phyloP scores from a whole-genome alignment of 2,113 vertebrate genomes.

The Leiothrix lutea region DNA sequence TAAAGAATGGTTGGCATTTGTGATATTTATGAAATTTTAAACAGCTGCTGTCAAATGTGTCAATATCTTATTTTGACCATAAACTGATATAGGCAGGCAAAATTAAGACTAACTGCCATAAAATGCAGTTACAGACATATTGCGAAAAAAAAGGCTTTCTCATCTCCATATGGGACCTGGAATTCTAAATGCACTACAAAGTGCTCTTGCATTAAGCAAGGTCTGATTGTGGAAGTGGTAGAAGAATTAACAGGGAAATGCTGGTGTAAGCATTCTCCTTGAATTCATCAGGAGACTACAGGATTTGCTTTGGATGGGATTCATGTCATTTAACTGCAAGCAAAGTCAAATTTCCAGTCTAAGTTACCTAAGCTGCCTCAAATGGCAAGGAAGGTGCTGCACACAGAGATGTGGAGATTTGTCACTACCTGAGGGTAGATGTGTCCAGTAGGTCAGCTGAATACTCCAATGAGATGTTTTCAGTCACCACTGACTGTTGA shows the following conservation, averaged over 20 bases:
- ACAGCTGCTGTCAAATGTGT: background rate
- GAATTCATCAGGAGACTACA: background rate
- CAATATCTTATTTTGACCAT: background rate
- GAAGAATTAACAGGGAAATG: background rate
- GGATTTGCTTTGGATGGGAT: background rate
- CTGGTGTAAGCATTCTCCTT: background rate
- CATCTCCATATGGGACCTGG: accelerated
- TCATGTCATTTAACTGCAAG: background rate
- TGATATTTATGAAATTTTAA: background rate
- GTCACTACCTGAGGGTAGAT: background rate
- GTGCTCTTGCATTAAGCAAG: background rate
- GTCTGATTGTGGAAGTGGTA: background rate
- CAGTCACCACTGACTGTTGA: background rate
- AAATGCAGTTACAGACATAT: background rate
- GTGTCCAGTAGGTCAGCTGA: background rate
- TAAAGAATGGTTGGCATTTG: background rate
- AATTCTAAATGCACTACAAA: background rate
- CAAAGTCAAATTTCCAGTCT: background rate
- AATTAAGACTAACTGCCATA: background rate
- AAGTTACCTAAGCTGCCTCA: background rate
- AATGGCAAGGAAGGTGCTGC: background rate
- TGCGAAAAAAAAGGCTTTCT: background rate
- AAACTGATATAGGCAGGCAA: background rate
- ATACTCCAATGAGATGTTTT: background rate
- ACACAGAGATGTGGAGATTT: accelerated